Conservation (phyloP, 1,140 invertebrate species). For the Elysia chlorotica region DNA sequence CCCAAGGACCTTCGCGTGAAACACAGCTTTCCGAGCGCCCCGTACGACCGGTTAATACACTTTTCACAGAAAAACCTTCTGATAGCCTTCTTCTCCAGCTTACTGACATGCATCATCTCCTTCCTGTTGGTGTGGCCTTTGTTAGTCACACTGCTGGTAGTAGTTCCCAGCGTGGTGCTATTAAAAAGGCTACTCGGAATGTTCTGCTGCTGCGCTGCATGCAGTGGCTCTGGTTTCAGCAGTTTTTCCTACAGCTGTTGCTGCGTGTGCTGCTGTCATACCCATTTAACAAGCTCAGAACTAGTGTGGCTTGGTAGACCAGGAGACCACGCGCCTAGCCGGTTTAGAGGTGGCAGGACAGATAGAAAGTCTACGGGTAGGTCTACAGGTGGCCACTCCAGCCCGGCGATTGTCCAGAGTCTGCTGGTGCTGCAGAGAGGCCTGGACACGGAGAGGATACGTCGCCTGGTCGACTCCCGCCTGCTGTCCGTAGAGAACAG, state of each 20-base stretch:
- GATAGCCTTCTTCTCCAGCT: slow-evolving; percentile 53
- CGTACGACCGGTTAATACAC: slow-evolving; percentile 58
- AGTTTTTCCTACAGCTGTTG: slow-evolving; percentile 32
- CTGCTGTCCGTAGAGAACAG: slow-evolving; percentile 62
- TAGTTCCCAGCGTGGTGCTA: slow-evolving; percentile 58
- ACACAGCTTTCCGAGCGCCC: slow-evolving; percentile 41
- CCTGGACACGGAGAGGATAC: slow-evolving; percentile 60
- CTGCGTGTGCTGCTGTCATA: slow-evolving; percentile 45
- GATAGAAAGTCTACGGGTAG: too few relatives aligned
- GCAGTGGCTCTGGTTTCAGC: too few relatives aligned
- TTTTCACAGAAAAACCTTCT: slow-evolving; percentile 62
- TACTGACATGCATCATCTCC: slow-evolving; percentile 58
- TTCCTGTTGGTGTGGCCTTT: slow-evolving; percentile 54
- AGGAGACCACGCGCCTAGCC: too few relatives aligned
- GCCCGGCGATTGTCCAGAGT: slow-evolving; percentile 65
- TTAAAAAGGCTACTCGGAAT: slow-evolving; percentile 44
- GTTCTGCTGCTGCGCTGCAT: slow-evolving; percentile 43
- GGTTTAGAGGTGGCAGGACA: too few relatives aligned
- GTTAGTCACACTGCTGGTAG: slow-evolving; percentile 39
- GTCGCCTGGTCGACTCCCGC: slow-evolving; percentile 62
- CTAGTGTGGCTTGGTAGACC: slow-evolving; percentile 61
- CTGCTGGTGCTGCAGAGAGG: slow-evolving; percentile 65
- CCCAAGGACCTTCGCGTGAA: slow-evolving; percentile 7
- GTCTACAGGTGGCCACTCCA: too few relatives aligned
- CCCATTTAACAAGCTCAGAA: slow-evolving; percentile 59